Percentiles rank a stretch among this genome's conserved stretches.
Evolutionary conservation across 2,888 invertebrate genomes (phyloP).

Genomic region (Perithous albicinctus): DNA sequence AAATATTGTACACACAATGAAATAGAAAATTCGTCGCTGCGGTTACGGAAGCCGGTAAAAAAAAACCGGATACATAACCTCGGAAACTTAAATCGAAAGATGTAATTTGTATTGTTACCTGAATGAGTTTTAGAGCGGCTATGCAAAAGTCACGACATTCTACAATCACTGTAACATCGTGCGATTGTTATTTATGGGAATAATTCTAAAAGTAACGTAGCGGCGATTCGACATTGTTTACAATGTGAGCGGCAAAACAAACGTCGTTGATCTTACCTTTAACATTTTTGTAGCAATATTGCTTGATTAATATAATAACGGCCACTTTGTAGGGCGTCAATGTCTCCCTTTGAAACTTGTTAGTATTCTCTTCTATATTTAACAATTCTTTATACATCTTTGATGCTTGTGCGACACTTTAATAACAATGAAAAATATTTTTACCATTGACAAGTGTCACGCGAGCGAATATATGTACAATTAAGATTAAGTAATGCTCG

Average conservation of each 20-base stretch:
- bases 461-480: too few species aligned
- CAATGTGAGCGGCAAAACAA: conserved; percentile 4
- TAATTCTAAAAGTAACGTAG: conserved; percentile 33
- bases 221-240: not conserved
- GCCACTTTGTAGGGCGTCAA: conserved; percentile 93
- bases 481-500: too few species aligned
- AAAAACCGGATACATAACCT: conserved; percentile 13
- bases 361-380: conserved; percentile 81
- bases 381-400: conserved; percentile 82
- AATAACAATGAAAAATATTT: not conserved
- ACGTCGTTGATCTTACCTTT: conserved; percentile 81
- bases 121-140: conserved; percentile 91
- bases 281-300: conserved; percentile 89
- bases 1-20: conserved; percentile 72
- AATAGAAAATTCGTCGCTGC: not conserved
- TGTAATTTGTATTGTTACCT: conserved; percentile 85
- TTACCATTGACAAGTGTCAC: not conserved
- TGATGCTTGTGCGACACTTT: not conserved
- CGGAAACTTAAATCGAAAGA: conserved; percentile 9
- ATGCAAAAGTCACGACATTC: conserved; percentile 92
- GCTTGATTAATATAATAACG: conserved; percentile 91
- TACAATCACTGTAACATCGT: conserved; percentile 85
- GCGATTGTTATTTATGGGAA: conserved; percentile 67
- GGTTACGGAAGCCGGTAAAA: not conserved
- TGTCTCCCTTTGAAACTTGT: conserved; percentile 86